Percentiles rank a stretch among this genome's conserved stretches.
Conservation (phyloP, 2,888 invertebrate genomes). For the Myopa tessellatipennis region DNA sequence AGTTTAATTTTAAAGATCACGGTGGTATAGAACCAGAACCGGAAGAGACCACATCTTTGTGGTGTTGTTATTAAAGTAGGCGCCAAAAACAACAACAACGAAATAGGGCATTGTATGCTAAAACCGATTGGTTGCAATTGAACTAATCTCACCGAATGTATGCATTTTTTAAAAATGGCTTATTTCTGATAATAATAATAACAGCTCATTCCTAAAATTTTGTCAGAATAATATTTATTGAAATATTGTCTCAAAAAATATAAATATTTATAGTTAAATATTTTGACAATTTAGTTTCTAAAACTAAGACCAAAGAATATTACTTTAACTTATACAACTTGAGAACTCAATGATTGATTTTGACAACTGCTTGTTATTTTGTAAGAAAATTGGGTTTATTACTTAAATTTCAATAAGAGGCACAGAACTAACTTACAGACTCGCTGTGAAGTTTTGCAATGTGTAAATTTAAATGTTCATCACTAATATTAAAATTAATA, state of each 20-base stretch:
- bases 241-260: conserved; percentile 22
- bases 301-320: conserved; percentile 12
- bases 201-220: background rate
- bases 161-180: background rate
- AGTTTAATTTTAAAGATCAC: too few relatives aligned
- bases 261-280: conserved; percentile 14
- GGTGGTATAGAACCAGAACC: too few relatives aligned
- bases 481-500: background rate
- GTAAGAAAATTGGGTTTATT: background rate
- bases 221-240: conserved; percentile 19
- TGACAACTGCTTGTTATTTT: background rate
- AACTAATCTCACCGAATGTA: too few relatives aligned
- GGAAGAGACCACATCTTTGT: too few relatives aligned
- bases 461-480: background rate
- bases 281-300: conserved; percentile 14
- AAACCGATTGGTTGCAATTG: too few relatives aligned
- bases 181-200: background rate
- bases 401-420: background rate
- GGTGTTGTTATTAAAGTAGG: too few relatives aligned
- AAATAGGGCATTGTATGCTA: too few relatives aligned
- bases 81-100: too few relatives aligned
- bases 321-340: background rate
- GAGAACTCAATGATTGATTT: background rate
- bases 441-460: background rate
- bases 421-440: conserved; percentile 1